phyloP scores from a whole-genome alignment of 2,113 vertebrate species.

The Gasterosteus aculeatus region DNA sequence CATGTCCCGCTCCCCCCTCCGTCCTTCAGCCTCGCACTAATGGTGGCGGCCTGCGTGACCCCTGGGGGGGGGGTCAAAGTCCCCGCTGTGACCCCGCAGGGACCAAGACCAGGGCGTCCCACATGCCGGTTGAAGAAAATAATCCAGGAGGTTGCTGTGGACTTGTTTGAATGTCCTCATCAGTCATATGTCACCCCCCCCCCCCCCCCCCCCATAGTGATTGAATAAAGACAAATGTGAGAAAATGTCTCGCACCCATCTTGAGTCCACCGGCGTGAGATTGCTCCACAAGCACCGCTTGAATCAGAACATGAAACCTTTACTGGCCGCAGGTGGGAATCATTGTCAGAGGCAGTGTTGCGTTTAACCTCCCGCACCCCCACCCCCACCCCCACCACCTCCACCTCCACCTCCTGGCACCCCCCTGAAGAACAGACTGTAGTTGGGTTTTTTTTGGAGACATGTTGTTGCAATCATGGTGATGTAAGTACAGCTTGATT shows the following conservation, averaged over 20 bases:
- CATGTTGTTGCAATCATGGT: constrained; percentile 81
- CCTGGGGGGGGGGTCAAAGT: constrained; percentile 47
- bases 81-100: constrained; percentile 58
- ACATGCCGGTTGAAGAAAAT: constrained; percentile 20
- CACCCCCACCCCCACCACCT: not conserved
- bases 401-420: not conserved
- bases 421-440: constrained; percentile 54
- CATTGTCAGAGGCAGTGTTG: constrained; percentile 74
- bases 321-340: constrained; percentile 77
- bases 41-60: constrained; percentile 32
- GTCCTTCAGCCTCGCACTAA: not conserved
- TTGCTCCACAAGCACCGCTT: constrained; percentile 31
- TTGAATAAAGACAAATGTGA: constrained; percentile 14
- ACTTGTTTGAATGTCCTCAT: constrained; percentile 1
- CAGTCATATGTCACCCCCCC: constrained; percentile 41
- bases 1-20: constrained; percentile 11
- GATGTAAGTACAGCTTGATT: constrained; percentile 73
- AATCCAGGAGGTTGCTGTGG: constrained; percentile 17
- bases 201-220: constrained; percentile 13
- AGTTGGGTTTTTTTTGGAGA: constrained; percentile 34
- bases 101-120: constrained; percentile 38
- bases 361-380: constrained; percentile 61
- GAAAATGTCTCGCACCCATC: constrained; percentile 39
- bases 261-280: constrained; percentile 42
- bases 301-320: constrained; percentile 49